phyloP scores from a whole-genome alignment of 2,113 vertebrate species.

The Microtus richardsoni region DNA sequence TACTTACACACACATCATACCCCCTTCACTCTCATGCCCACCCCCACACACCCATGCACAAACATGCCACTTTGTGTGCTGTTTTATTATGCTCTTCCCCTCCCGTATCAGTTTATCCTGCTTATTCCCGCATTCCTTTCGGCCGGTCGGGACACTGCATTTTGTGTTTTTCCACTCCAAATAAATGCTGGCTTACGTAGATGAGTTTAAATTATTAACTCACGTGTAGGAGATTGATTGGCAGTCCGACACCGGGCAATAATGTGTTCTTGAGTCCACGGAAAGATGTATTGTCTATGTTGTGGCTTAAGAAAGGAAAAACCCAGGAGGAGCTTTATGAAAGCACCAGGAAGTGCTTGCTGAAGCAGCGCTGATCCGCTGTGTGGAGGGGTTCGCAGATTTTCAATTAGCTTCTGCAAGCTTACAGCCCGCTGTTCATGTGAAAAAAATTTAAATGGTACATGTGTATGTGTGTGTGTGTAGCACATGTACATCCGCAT shows the following conservation, averaged over 20 bases:
- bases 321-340: conserved; percentile 68
- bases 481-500: background rate
- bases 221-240: conserved; percentile 49
- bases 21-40: background rate
- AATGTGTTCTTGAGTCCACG: conserved; percentile 53
- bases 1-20: background rate
- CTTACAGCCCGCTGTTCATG: conserved; percentile 66
- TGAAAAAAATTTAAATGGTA: conserved; percentile 40
- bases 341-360: conserved; percentile 79
- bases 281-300: conserved; percentile 67
- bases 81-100: background rate
- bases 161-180: background rate
- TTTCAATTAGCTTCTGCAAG: conserved; percentile 79
- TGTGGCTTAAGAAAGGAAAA: conserved; percentile 61
- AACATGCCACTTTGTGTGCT: background rate
- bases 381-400: conserved; percentile 67
- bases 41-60: background rate
- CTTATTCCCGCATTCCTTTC: background rate
- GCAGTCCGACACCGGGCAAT: conserved; percentile 16
- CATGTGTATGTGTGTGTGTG: background rate
- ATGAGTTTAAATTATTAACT: conserved; percentile 62
- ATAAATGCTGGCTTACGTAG: conserved; percentile 18
- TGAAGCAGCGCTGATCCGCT: conserved; percentile 75
- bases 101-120: background rate
- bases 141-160: background rate